Evolutionary conservation across 1,140 invertebrate species (phyloP), one percentile per base, ranked within the genome.

Genomic region (Achatina immaculata): DNA sequence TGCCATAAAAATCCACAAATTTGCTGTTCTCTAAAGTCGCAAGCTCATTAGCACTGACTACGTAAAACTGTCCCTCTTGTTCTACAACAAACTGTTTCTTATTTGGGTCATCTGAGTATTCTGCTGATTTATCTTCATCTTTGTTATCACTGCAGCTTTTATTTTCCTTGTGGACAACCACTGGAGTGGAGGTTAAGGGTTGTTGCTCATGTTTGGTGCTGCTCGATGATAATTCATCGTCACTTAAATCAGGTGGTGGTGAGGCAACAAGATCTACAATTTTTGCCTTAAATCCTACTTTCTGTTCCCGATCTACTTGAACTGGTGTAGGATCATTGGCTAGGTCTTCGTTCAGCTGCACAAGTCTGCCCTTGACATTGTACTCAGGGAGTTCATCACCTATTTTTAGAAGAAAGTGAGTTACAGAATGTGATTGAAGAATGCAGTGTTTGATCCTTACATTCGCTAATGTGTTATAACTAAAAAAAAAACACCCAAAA

Each of bases 311-410:
- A 42, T 85, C 74, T 76, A 81, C 84, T 55, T 89, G 84, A 3
- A 81, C 73, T 24, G 89, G 88, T 38, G 84, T 84, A 1, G 86
- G 86, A 51, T 89, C 89, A 28, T 87, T 87, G 43, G 88, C 89
- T 11, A 90, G 84, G 80, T 90, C 88, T 24, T 86, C 85, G 81
- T 90, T 90, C 34, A 89, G 82, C 58, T 87, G 82, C 82, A 86
- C 86, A 9, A 90, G 74, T 71, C 88, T 80, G 68, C 87, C 88
- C 68, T 86, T 88, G 0, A 90, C 88, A 86, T 89, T 84, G 82
- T 89, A 89, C 51, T 89, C 88, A 69, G 88, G 88, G 14, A 88
- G 88, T 24, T 89, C 86, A 40, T 89, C 88, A 76, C 88, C 89
- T 90, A 80, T n/a, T 81, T 38, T 65, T 19, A 76, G 9, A 78